Evolutionary conservation across 2,888 invertebrate species (phyloP), one percentile per base, ranked within the genome.

Genomic region (Liposcelis brunnea): DNA sequence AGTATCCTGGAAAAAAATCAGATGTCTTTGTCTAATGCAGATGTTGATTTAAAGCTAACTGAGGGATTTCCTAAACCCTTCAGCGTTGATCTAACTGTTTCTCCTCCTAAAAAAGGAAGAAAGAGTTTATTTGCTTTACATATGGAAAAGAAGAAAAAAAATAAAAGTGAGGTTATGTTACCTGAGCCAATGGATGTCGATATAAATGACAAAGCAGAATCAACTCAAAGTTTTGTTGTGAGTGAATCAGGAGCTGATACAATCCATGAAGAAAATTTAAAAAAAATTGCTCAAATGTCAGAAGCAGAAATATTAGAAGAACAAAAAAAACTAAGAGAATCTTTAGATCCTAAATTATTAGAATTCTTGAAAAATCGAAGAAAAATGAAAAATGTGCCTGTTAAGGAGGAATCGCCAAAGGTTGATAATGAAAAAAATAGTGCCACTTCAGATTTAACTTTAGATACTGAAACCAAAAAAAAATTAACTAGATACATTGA

Each of bases 231-330:
- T 43, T 51, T 44, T 42, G 46, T 60, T 7, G 36, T 61, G 2
- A 49, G 56, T 43, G 60, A 60, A n/a, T 50, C 58, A 4, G 65
- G 66, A 53, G 62, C 58, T 45, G 16, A 51, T 51, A 64, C 70
- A 53, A 80, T 90, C 48, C 86, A 91, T 55, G 61, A 66, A 50
- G 80, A 84, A 61, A 93, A 90, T 62, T 38, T 80, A 0, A 63
- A 70, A 52, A 63, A 72, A 47, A 58, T 93, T 10, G 65, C 67
- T 34, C 61, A 70, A 56, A 80, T 91, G 82, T 70, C 74, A 2
- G 66, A 74, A 51, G 68, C 74, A 44, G 83, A 90, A 54, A 87
- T 91, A 53, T 54, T 81, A 12, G 69, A 71, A 44, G 87, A 89
- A 59, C 74, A 75, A 50, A 64, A 74, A 50, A 76, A 77, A 54